Evolutionary conservation across 1,140 invertebrate species (phyloP), one percentile per base, ranked within the genome.

Genomic region (Globodera ellingtonae): DNA sequence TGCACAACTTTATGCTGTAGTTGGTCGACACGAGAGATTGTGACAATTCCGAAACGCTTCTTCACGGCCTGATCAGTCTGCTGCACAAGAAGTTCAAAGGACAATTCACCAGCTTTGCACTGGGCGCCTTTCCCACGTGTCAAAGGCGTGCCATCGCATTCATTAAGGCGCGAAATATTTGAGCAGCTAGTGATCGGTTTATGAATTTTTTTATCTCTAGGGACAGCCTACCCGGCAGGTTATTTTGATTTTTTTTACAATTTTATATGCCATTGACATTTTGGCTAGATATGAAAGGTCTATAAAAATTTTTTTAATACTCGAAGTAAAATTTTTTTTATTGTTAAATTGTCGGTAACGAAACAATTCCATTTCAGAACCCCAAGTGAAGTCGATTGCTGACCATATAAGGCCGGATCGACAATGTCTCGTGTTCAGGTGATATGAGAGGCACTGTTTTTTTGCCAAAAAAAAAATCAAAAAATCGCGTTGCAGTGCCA

Each of bases 341-440:
- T 35, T 35, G 35, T 35, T 35, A 35, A 35, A 35, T 70, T 70
- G 8, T 21, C 24, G 5, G 94, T 92, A 93, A 0, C 94, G 98
- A 92, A 97, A 99, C 9, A 92, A 95, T 71, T 98, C 96, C 15
- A 98, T 99, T 85, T 59, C 89, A 92, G 93, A 95, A 88, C 92
- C 93, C 0, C 94, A 98, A 92, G 97, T 99, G 8, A 92, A 95
- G 71, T 98, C 96, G 15, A 98, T 99, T 85, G 97, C 97, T 90
- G 93, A 95, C 88, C 96, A 99, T 90, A 95, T 98, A 8, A 92
- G 97, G 65, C 96, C 96, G 0, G 96, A 98, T 88, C 91, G 97
- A 79, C 96, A 99, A 91, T 96, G 91, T 0, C 91, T 98, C 72
- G 91, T 99, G 79, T 99, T 99, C 18, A 62, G 56, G 56, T 62